Conservation (phyloP, 2,113 vertebrate species). For the Myotis brandtii region DNA sequence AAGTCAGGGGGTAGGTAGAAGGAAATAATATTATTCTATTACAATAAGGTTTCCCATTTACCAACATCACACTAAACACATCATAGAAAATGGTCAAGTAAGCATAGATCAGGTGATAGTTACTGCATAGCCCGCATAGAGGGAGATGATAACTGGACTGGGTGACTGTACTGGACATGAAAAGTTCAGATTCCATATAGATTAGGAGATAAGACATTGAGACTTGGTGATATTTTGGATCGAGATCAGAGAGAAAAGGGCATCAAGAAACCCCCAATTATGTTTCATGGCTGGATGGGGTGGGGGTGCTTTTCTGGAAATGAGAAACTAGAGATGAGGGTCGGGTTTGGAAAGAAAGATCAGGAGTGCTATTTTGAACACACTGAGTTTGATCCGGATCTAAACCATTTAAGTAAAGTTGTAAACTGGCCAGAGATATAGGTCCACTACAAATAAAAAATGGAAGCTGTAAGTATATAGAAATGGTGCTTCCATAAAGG, state of each 20-base stretch:
- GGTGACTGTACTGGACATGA: fast-evolving
- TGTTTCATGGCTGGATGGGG: neutral
- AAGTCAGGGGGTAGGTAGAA: neutral
- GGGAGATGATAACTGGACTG: neutral
- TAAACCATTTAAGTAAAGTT: neutral
- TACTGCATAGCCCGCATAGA: fast-evolving
- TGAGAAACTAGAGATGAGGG: neutral
- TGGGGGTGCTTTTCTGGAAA: neutral
- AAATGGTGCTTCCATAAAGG: neutral
- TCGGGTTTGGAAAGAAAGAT: neutral
- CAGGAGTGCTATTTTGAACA: neutral
- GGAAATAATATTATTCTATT: neutral
- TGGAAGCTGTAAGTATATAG: neutral
- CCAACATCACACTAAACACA: neutral
- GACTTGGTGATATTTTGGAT: neutral
- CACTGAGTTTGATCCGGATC: neutral
- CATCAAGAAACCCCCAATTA: neutral
- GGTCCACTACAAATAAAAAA: neutral
- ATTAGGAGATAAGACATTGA: neutral
- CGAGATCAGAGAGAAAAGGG: neutral
- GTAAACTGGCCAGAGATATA: neutral
- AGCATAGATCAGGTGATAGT: neutral
- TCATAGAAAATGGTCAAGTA: neutral
- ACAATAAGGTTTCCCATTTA: neutral
- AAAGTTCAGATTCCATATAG: neutral